phyloP scores from a whole-genome alignment of 1,140 invertebrate species.

The Scaptomyza hsui region DNA sequence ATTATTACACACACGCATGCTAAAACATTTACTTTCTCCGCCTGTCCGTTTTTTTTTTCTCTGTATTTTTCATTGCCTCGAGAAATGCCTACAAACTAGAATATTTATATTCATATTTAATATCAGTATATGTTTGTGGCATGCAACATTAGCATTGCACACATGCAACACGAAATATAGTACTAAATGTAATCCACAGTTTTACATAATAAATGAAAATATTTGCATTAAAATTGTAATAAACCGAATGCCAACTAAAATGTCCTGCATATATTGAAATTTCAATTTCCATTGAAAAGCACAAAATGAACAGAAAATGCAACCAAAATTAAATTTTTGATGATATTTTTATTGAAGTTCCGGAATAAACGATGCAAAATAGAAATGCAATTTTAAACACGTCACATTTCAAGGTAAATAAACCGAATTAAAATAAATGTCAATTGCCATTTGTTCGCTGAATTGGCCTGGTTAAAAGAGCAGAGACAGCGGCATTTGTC shows the following conservation, averaged over 20 bases:
- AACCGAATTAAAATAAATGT: slow-evolving; percentile 52
- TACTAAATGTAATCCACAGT: slow-evolving; percentile 13
- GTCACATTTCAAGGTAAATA: slow-evolving; percentile 40
- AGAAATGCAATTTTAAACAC: slow-evolving; percentile 20
- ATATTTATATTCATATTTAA: background rate
- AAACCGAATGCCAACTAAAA: slow-evolving; percentile 4
- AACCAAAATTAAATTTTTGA: slow-evolving; percentile 25
- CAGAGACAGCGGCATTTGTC: slow-evolving; percentile 19
- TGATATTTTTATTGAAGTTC: slow-evolving; percentile 5
- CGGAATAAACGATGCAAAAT: slow-evolving; percentile 4
- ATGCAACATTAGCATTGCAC: slow-evolving; percentile 9
- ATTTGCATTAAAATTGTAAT: slow-evolving; percentile 22
- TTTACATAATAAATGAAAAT: slow-evolving; percentile 49
- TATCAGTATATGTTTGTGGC: background rate
- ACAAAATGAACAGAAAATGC: background rate
- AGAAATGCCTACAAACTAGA: no score
- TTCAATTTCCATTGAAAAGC: slow-evolving; percentile 37
- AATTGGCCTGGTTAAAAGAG: slow-evolving; percentile 15
- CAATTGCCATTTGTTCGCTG: slow-evolving; percentile 42
- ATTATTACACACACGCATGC: no score
- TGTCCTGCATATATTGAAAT: slow-evolving; percentile 28
- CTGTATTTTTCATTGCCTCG: no score
- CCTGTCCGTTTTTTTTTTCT: no score
- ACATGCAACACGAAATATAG: slow-evolving; percentile 7
- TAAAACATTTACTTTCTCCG: no score